Evolutionary conservation across 2,797 vertebrate genomes (phyloP), one percentile per base, ranked within the genome.

Genomic region (Allobates femoralis): DNA sequence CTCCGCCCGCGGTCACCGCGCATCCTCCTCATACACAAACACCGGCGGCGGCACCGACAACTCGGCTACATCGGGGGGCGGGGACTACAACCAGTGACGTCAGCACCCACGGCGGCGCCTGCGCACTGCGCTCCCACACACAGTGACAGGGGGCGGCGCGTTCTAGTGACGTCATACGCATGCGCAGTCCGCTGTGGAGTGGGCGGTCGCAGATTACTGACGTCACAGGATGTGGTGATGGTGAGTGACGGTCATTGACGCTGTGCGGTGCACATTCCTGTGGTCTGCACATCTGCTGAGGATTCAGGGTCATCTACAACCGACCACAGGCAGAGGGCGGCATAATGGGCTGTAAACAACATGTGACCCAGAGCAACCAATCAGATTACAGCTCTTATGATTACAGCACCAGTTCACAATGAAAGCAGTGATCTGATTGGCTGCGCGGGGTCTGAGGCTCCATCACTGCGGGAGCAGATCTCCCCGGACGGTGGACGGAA

Each of bases 21-120:
- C 78, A 62, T 62, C 78, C 32, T 37, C 67, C 67, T 64, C 79
- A 80, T 71, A 83, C 64, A 26, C 77, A 11, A 5, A 76, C 84
- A 75, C 26, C 81, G 51, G 81, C 66, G 21, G 87, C 93, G 12
- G 5, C 12, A 23, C 64, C 66, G 66, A 55, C 28, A 82, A n/a
- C 71, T n/a, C 21, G 16, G 23, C 21, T 28, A 16, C 30, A 28
- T 23, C 6, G 34, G 55, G 16, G 67, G 73, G 58, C 28, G 30
- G 75, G 19, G 23, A 14, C 15, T 18, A 16, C 15, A 21, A 30
- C 8, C 5, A 1, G 21, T 67, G 58, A 84, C 58, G 81, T 21
- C 0, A 32, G 10, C 41, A 5, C 11, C 18, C 23, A 23, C 0
- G 58, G 12, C 23, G 12, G 67, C 77, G 84, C 76, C 56, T 62